Conservation (phyloP, 2,797 vertebrate species). For the Anguilla pacifica region DNA sequence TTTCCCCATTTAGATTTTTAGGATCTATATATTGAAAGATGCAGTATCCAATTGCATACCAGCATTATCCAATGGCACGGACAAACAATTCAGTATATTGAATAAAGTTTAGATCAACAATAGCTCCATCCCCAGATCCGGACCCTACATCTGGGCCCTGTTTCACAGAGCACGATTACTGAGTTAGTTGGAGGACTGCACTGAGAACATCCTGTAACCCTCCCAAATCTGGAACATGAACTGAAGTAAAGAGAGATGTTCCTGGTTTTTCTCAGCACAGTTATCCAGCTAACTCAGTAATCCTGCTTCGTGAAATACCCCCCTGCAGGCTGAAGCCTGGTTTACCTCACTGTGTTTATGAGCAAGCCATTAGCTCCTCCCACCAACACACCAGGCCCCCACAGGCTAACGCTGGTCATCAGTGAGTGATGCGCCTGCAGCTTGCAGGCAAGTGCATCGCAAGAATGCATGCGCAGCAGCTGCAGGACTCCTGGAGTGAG, state of each 20-base stretch:
- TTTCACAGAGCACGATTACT: too few relatives aligned
- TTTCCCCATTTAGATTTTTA: constrained; percentile 1
- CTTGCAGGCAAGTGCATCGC: not conserved
- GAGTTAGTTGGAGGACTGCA: too few relatives aligned
- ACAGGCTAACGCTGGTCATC: not conserved
- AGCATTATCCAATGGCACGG: not conserved
- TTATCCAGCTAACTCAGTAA: too few relatives aligned
- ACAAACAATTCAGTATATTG: not conserved
- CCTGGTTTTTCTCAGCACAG: too few relatives aligned
- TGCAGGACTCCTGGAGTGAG: not conserved
- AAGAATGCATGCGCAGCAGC: not conserved
- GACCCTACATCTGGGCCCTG: not conserved
- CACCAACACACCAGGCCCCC: not conserved
- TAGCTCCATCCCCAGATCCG: not conserved
- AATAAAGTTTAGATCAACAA: not conserved
- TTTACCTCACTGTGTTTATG: not conserved
- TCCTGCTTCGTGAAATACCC: too few relatives aligned
- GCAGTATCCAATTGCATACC: not conserved
- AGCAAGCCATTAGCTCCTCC: not conserved
- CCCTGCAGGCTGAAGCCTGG: not conserved
- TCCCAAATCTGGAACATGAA: too few relatives aligned
- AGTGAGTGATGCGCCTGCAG: not conserved
- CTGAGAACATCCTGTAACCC: too few relatives aligned
- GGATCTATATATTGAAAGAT: not conserved
- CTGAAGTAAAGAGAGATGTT: too few relatives aligned